Base-by-base conservation (phyloP, 2,888 invertebrate genomes). In the Troglohyphantes excavatus region DNA sequence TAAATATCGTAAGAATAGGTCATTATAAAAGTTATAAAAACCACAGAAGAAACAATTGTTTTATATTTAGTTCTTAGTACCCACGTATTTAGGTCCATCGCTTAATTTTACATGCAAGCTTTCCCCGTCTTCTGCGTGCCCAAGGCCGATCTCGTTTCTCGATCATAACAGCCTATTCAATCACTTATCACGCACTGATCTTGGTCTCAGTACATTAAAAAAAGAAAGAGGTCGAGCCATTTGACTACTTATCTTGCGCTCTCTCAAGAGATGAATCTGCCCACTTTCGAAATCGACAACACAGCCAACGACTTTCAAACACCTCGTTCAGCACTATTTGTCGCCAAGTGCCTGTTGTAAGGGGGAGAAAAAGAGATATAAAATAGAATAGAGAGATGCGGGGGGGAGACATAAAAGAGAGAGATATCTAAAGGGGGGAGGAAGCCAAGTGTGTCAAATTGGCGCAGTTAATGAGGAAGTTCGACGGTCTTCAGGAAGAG, bases 401-500 rank as follows among this genome's bases (percentile, higher is more conserved):
- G 17, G 17, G 17, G 53, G 53, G 17, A n/a, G 17, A 53, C n/a
- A 53, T n/a, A 53, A 17, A 53, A 53, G n/a, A 53, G 53, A n/a
- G 17, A 46, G 53, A 53, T 2, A 53, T 53, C 17, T 17, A 17
- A 53, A 53, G n/a, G n/a, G 53, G 39, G 39, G 7, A 39, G 39
- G 39, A n/a, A 83, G 68, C 53, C 46, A 46, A 76, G 88, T 83
- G 88, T 68, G 59, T 23, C 75, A 89, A 89, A 89, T 89, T 89
- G 88, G 88, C 67, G 67, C 19, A 65, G 59, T 68, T 89, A 89
- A 89, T 89, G 88, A 89, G 88, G 88, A 89, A 89, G 88, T 89
- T 61, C 88, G 29, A 67, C 75, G 23, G 70, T 33, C 59, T 81
- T 46, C 23, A 53, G 73, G 73, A 76, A 76, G 27, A 39, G 76